Evolutionary conservation across 2,888 invertebrate species (phyloP), one percentile per base, ranked within the genome.

Genomic region (Tricholauxania praeusta): DNA sequence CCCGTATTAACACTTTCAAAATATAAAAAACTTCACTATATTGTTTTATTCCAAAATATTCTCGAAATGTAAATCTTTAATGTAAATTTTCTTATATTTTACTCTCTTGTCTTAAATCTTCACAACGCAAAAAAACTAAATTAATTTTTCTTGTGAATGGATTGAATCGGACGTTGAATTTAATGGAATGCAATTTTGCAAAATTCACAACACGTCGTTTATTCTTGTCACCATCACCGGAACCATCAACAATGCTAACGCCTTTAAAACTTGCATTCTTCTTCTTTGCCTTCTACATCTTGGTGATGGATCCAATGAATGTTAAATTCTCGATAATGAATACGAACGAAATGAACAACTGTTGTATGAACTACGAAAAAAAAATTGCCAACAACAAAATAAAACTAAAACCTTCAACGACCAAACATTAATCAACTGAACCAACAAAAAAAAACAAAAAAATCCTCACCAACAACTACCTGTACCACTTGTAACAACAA

Each of bases 351-450:
- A 55, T 48, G 55, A 47, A 66, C 68, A 51, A 49, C 28, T 28
- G 57, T 57, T 57, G 57, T 28, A 14, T 57, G 22, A 57, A 66
- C 47, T 47, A 28, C 28, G 4, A 28, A 28, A 28, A 28, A 28
- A 28, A 28, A 28, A 28, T 4, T 4, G 4, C 28, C 39, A 39
- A 39, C 39, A 39, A 39, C 39, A 39, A 28, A 28, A 28, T 28
- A 28, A 22, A 22, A 39, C 39, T 6, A 39, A 39, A 39, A 39
- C 48, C 51, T 32, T 59, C 49, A 62, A 64, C 55, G 68, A 51
- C 66, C 59, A 28, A 55, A 71, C 73, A 75, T 73, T 66, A 66
- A 70, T 63, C 73, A 66, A 69, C 69, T 55, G 22, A 68, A 68
- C 65, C 72, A 71, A 67, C 69, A 39, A 39, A 39, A 39, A 39